Percentiles rank a stretch among this genome's conserved stretches.
phyloP scores from a whole-genome alignment of 2,888 invertebrate genomes.

The Vanessa cardui region DNA sequence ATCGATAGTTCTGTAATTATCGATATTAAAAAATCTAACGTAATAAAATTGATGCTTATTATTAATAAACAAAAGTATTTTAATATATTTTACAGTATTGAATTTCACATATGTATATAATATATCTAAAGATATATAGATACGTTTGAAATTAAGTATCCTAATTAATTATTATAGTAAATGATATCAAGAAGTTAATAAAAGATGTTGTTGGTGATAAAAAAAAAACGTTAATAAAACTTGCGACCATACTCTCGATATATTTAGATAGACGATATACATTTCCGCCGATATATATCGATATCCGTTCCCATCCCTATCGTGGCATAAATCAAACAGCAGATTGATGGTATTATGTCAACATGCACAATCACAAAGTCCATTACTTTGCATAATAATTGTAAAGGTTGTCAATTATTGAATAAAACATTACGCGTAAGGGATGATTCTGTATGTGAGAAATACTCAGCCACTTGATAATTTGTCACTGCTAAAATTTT shows the following conservation, averaged over 20 bases:
- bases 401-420: constrained; percentile 73
- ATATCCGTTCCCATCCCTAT: constrained; percentile 43
- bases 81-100: too few species aligned
- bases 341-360: constrained; percentile 82
- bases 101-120: neutral
- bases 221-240: too few species aligned
- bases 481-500: constrained; percentile 75
- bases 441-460: constrained; percentile 73
- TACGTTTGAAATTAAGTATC: too few species aligned
- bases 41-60: neutral
- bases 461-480: constrained; percentile 51
- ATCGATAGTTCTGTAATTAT: constrained; percentile 29
- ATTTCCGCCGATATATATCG: constrained; percentile 36
- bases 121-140: too few species aligned
- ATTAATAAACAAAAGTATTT: too few species aligned
- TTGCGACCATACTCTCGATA: too few species aligned
- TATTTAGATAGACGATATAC: neutral
- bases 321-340: constrained; percentile 69
- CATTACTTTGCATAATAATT: constrained; percentile 75
- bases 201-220: too few species aligned
- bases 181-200: too few species aligned
- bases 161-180: too few species aligned
- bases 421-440: constrained; percentile 66
- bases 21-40: neutral
- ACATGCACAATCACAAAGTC: constrained; percentile 73